Evolutionary conservation across 2,797 vertebrate species (phyloP), one percentile per base, ranked within the genome.

Genomic region (Brotula barbata): DNA sequence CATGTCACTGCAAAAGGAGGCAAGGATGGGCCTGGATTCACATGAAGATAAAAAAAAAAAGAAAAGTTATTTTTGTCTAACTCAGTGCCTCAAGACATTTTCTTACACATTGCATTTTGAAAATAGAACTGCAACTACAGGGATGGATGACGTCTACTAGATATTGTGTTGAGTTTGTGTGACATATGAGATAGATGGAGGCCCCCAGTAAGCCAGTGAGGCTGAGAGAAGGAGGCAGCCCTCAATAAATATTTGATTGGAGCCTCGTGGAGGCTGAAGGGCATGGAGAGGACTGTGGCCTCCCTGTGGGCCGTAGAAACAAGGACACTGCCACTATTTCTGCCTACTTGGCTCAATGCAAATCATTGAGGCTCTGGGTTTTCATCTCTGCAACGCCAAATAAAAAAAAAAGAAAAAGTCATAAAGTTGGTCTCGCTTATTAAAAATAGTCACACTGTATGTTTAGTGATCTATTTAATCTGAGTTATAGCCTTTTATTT

Each of bases 181-280:
- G 7, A 28, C 41, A 58, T 44, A 40, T 31, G 50, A 53, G 52
- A 59, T 21, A 47, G 45, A 68, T 47, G 39, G 21, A 59, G 43
- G 62, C 64, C 67, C 72, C 62, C 39, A 25, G 68, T 68, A 56
- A 68, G 31, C 23, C 45, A 43, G 28, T 43, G 63, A 84, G 63
- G 64, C 75, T 85, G 76, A 88, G 66, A 43, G 47, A 69, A 58
- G 60, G 77, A 80, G 82, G 73, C 79, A 79, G 75, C 53, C 36
- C 63, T 54, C 75, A 74, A 85, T 90, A 61, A 89, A 91, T 90
- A 88, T 89, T 89, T 86, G 83, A 92, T 84, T 21, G 67, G 69
- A 85, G 72, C 68, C 76, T 68, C 34, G 69, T 77, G 80, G 58
- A 86, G 71, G 59, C 80, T 66, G 73, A 70, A 73, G 79, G 82